Conservation (phyloP, 2,113 vertebrate genomes). For the Hyperopisus bebe region DNA sequence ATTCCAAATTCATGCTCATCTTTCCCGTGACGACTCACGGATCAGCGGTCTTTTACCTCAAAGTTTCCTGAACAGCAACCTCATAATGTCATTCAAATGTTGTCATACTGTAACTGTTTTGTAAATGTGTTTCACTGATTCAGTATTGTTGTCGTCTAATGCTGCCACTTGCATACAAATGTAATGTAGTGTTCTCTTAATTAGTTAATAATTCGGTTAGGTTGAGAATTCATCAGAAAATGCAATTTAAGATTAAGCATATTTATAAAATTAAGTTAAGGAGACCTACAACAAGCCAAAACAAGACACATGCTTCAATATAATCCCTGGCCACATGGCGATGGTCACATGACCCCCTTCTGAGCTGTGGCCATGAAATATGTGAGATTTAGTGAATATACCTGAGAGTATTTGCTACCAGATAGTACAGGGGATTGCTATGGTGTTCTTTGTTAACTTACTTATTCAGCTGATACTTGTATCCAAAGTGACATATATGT, state of each 20-base stretch:
- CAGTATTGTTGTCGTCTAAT: neutral
- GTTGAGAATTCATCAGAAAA: neutral
- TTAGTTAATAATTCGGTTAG: neutral
- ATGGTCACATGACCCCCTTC: neutral
- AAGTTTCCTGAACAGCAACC: neutral
- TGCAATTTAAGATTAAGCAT: neutral
- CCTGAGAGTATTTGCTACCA: neutral
- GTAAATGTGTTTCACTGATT: neutral
- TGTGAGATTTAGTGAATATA: neutral
- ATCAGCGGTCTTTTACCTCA: neutral
- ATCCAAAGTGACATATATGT: neutral
- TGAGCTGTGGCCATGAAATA: neutral
- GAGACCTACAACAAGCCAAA: neutral
- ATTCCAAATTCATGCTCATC: neutral
- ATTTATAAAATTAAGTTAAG: neutral
- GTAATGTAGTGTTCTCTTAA: neutral
- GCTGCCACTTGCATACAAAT: neutral
- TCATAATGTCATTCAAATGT: neutral
- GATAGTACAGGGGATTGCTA: neutral
- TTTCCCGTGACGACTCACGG: neutral
- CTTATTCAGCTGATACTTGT: neutral
- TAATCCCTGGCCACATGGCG: neutral
- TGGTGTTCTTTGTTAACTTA: neutral
- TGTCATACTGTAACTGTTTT: neutral
- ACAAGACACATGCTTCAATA: neutral